phyloP scores from a whole-genome alignment of 2,113 vertebrate species.

The Aegotheles bennettii region DNA sequence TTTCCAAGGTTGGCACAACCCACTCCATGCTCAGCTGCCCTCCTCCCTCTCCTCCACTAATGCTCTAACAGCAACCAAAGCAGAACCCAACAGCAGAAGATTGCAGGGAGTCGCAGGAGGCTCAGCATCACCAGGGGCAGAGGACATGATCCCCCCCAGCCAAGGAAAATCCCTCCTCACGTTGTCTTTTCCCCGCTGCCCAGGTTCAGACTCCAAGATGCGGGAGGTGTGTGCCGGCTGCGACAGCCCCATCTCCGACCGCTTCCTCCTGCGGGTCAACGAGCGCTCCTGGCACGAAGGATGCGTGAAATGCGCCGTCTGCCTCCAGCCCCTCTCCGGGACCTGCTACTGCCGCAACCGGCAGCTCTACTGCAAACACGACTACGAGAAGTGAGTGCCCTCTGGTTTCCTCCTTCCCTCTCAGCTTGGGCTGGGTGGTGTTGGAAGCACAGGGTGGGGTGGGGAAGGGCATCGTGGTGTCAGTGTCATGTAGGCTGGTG shows the following conservation, averaged over 20 bases:
- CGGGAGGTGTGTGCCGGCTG: conserved; percentile 86
- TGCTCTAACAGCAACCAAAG: no score
- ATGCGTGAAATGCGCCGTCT: conserved; percentile 86
- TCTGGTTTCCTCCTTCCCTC: not conserved
- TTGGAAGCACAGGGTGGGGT: not conserved
- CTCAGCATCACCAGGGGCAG: no score
- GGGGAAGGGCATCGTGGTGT: not conserved
- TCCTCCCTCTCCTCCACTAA: not conserved
- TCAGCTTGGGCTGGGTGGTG: rapidly evolving
- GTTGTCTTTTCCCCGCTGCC: not conserved
- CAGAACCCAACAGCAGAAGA: no score
- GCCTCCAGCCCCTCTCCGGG: conserved; percentile 80
- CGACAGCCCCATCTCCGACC: conserved; percentile 83
- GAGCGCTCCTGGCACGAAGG: conserved; percentile 88
- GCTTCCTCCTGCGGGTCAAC: conserved; percentile 86
- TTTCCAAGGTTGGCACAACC: not conserved
- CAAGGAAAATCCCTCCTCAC: not conserved
- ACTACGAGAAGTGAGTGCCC: conserved; percentile 87
- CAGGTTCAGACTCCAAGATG: conserved; percentile 74
- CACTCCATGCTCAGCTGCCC: not conserved
- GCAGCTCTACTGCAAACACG: conserved; percentile 87
- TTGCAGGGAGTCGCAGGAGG: no score
- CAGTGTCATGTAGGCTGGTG: rapidly evolving
- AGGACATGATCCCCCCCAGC: not conserved
- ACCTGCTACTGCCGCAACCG: conserved; percentile 87